These are phyloP conservation scores for Dryoscopus gambensis DNA, from an alignment of 2,113 vertebrate genomes.

Conservation along the genomic window DNA sequence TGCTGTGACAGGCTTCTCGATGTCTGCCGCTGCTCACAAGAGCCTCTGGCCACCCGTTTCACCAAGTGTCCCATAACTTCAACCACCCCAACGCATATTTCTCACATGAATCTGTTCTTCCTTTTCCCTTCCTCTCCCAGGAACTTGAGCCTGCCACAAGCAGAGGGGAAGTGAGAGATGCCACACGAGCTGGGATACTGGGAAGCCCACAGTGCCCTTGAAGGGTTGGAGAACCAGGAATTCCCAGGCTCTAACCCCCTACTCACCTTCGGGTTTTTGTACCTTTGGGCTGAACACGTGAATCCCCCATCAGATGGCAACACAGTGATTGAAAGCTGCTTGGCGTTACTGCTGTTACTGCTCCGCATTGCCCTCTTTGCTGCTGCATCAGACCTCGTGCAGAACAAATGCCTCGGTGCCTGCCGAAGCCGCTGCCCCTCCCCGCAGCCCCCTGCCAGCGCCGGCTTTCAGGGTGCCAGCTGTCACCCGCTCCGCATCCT, in stretches of 20 bases:
- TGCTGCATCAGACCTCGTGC: background rate
- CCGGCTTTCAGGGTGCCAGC: background rate
- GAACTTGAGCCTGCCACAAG: background rate
- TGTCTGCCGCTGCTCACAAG: background rate
- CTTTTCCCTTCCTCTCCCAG: background rate
- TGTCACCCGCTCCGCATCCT: background rate
- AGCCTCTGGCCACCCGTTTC: background rate
- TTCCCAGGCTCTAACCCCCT: accelerated
- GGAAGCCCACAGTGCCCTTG: background rate
- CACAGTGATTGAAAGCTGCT: accelerated
- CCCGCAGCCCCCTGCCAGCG: background rate
- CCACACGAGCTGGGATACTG: accelerated
- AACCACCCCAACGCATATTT: background rate
- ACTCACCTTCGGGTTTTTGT: accelerated
- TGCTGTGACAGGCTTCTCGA: background rate
- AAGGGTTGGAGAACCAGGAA: background rate
- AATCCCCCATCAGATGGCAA: background rate
- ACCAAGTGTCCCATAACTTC: background rate
- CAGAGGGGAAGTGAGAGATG: background rate
- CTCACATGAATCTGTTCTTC: background rate
- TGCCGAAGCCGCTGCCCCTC: background rate
- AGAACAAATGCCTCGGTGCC: background rate
- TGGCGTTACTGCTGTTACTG: accelerated
- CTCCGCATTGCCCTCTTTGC: background rate
- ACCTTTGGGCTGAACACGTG: background rate